Conservation (phyloP, 37 sponge, comb jelly and placozoan genomes). For the Aplysina aerophoba region DNA sequence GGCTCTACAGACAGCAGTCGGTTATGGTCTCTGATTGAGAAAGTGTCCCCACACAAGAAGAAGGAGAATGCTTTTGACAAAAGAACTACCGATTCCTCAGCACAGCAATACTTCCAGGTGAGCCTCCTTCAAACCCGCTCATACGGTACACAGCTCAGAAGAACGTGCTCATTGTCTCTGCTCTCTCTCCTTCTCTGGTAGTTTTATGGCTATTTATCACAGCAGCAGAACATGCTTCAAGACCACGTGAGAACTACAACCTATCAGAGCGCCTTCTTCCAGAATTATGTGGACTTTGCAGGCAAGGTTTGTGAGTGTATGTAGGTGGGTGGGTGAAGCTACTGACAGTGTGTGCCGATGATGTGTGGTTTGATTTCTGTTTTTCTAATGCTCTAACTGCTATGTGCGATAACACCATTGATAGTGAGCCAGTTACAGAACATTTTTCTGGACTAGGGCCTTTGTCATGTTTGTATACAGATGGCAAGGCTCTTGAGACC, state of each 20-base stretch:
- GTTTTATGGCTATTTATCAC: conserved; percentile 95
- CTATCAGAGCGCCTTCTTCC: conserved; percentile 94
- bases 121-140: conserved; percentile 1
- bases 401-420: too few relatives aligned
- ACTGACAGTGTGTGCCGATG: too few relatives aligned
- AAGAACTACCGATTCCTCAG: conserved; percentile 91
- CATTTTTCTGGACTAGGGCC: too few relatives aligned
- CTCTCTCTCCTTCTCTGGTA: conserved; percentile 22
- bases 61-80: conserved; percentile 70
- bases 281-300: conserved; percentile 87
- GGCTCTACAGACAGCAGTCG: not conserved
- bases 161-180: not conserved
- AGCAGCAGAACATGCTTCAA: conserved; percentile 99
- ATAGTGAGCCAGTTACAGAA: too few relatives aligned
- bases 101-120: conserved; percentile 89
- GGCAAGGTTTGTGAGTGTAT: conserved; percentile 75
- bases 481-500: too few relatives aligned
- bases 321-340: not conserved
- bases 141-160: too few relatives aligned
- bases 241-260: conserved; percentile 93
- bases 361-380: too few relatives aligned
- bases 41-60: not conserved
- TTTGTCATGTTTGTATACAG: too few relatives aligned
- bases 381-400: too few relatives aligned
- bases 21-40: conserved; percentile 14